A percentile compares a stretch with the other conserved stretches of the same genome.
Conservation (phyloP, 2,888 invertebrate genomes). For the Eupelmus urozonus region DNA sequence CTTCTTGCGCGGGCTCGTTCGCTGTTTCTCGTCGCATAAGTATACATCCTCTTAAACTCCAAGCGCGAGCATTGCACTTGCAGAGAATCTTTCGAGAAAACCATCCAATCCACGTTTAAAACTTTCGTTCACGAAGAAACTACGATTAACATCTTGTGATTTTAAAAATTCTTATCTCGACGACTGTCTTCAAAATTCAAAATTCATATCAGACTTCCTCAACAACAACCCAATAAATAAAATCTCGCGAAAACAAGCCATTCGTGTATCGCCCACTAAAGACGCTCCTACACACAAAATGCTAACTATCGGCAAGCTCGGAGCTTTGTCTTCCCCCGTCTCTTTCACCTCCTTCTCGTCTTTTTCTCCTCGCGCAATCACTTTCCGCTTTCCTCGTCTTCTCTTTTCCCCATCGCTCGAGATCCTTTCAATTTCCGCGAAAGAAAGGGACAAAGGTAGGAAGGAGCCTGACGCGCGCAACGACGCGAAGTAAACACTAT, state of each 20-base stretch:
- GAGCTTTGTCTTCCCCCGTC: slow-evolving; percentile 33
- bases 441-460: slow-evolving; percentile 8
- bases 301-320: background rate
- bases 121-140: no score
- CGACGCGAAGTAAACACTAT: no score
- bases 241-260: no score
- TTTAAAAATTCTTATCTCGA: no score
- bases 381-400: no score
- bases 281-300: no score
- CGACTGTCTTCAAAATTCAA: no score
- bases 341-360: background rate
- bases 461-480: background rate
- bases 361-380: background rate
- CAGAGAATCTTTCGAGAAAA: background rate
- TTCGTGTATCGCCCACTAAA: no score
- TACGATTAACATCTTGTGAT: no score
- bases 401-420: no score
- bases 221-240: no score
- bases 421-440: slow-evolving; percentile 15
- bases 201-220: no score
- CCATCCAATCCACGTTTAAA: background rate
- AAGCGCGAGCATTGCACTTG: background rate
- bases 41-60: background rate
- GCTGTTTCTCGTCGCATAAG: slow-evolving; percentile 7
- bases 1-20: background rate